Percentiles rank a stretch among this genome's conserved stretches.
phyloP scores from a whole-genome alignment of 2,888 invertebrate species.

The Cosmia pyralina region DNA sequence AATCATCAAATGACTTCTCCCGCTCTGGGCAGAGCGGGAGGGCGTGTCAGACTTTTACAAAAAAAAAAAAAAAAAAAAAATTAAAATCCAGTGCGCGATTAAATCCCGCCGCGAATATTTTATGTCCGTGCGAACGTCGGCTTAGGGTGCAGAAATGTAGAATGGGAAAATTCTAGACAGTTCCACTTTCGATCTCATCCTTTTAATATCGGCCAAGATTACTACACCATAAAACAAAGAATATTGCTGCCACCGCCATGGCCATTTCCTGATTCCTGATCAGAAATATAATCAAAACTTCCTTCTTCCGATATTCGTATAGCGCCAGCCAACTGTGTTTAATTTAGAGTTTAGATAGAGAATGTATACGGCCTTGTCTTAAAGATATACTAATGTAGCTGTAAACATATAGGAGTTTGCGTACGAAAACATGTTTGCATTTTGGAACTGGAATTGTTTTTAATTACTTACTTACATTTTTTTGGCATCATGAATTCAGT shows the following conservation, averaged over 20 bases:
- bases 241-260: conserved; percentile 22
- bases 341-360: conserved; percentile 12
- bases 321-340: conserved; percentile 1
- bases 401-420: conserved; percentile 8
- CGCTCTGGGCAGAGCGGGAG: no score
- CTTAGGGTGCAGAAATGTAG: no score
- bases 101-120: no score
- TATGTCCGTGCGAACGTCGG: no score
- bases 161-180: neutral
- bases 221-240: conserved; percentile 15
- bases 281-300: conserved; percentile 37
- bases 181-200: neutral
- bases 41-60: no score
- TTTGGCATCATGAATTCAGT: neutral
- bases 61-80: no score
- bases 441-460: conserved; percentile 32
- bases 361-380: conserved; percentile 18
- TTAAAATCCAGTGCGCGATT: no score
- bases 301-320: conserved; percentile 45
- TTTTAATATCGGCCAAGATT: neutral
- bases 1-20: no score
- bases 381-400: conserved; percentile 2
- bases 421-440: neutral
- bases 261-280: conserved; percentile 48
- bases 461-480: neutral